Conservation (phyloP, 2,113 vertebrate species). For the Anoplopoma fimbria region DNA sequence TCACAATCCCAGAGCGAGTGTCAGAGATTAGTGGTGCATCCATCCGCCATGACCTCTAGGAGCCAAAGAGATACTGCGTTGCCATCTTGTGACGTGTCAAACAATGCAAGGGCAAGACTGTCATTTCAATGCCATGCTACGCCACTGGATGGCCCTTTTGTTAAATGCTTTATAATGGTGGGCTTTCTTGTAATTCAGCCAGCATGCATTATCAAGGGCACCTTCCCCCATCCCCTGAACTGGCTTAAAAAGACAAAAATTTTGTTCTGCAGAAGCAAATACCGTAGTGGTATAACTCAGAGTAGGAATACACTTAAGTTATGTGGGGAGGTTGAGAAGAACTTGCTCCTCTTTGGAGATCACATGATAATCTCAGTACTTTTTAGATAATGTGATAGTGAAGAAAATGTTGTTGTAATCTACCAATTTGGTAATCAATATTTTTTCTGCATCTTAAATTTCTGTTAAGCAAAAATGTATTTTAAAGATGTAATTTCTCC, state of each 20-base stretch:
- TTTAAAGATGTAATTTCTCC: not conserved
- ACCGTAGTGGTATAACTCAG: not conserved
- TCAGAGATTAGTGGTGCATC: conserved; percentile 81
- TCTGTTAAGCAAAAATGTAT: not conserved
- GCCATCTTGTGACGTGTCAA: conserved; percentile 81
- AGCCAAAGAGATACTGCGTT: conserved; percentile 77
- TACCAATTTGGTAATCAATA: not conserved
- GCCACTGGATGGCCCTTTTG: conserved; percentile 75
- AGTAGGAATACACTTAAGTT: not conserved
- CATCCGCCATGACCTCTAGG: conserved; percentile 77
- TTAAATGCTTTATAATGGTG: conserved; percentile 74
- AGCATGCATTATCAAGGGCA: conserved; percentile 10
- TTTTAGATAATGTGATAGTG: not conserved
- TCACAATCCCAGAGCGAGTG: conserved; percentile 70
- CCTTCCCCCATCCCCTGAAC: conserved; percentile 12
- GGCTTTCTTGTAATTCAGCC: conserved; percentile 66
- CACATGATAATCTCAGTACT: not conserved
- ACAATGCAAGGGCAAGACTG: conserved; percentile 85
- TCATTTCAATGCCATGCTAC: conserved; percentile 81
- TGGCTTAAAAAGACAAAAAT: conserved; percentile 51
- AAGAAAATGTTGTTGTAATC: not conserved
- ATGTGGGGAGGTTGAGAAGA: not conserved
- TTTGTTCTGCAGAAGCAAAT: conserved; percentile 18
- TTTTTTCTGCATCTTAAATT: not conserved
- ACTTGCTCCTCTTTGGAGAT: not conserved